phyloP scores from a whole-genome alignment of 2,888 invertebrate species.

The Agonopterix heracliana region DNA sequence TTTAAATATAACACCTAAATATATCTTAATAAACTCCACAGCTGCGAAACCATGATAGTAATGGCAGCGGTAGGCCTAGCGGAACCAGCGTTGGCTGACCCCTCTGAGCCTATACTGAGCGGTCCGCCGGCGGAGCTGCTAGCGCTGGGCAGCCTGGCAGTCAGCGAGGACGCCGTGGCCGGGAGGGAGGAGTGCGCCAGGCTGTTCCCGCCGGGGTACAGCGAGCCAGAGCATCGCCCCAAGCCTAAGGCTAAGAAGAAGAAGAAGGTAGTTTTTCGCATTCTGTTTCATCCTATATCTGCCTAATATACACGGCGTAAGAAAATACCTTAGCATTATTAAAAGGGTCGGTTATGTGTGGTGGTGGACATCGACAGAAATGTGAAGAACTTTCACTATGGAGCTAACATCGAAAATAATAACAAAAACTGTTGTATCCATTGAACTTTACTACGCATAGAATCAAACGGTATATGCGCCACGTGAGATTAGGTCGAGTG shows the following conservation, averaged over 20 bases:
- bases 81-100: conserved; percentile 78
- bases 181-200: conserved; percentile 79
- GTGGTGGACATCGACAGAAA: too few relatives aligned
- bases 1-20: too few relatives aligned
- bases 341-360: too few relatives aligned
- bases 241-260: conserved; percentile 70
- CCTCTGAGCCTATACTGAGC: conserved; percentile 76
- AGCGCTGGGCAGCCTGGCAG: conserved; percentile 80
- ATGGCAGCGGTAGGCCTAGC: conserved; percentile 80
- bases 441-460: too few relatives aligned
- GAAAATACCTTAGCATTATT: too few relatives aligned
- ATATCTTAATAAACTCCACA: conserved; percentile 31
- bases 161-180: conserved; percentile 79
- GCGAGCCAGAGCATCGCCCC: conserved; percentile 63
- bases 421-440: too few relatives aligned
- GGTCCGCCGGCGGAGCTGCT: conserved; percentile 80
- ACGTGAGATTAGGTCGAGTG: too few relatives aligned
- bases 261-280: conserved; percentile 65
- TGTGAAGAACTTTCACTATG: too few relatives aligned
- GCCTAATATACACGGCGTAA: too few relatives aligned
- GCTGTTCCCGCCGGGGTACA: conserved; percentile 83
- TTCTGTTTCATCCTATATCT: too few relatives aligned
- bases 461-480: too few relatives aligned
- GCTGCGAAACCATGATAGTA: conserved; percentile 81
- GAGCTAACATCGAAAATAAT: too few relatives aligned